Conservation (phyloP, 2,113 vertebrate genomes). For the Cinclus mexicanus region DNA sequence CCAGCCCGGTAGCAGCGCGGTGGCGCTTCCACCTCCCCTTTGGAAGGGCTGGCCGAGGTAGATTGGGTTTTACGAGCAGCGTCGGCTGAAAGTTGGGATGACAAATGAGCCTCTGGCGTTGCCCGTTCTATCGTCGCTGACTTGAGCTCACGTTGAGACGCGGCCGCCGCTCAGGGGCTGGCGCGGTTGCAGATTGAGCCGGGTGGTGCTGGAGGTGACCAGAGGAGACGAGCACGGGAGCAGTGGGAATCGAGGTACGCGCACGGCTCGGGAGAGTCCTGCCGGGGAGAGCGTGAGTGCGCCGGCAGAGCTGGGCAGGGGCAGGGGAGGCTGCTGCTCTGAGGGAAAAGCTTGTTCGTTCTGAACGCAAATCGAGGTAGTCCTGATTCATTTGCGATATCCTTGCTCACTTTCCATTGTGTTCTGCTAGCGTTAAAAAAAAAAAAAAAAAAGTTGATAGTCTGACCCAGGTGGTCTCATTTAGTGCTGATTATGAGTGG, state of each 20-base stretch:
- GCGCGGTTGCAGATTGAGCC: background rate
- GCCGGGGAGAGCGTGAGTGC: background rate
- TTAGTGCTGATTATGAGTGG: background rate
- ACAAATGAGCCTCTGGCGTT: background rate
- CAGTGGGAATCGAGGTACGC: fast-evolving
- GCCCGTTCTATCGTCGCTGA: background rate
- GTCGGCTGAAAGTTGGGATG: background rate
- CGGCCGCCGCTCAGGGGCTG: background rate
- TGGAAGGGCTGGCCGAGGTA: fast-evolving
- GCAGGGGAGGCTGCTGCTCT: background rate
- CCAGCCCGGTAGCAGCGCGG: background rate
- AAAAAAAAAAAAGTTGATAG: background rate
- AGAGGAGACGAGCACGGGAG: fast-evolving
- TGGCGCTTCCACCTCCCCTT: fast-evolving
- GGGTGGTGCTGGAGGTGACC: background rate
- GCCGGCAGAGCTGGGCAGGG: background rate
- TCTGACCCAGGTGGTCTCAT: background rate
- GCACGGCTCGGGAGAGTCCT: fast-evolving
- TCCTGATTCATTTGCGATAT: background rate
- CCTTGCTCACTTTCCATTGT: background rate
- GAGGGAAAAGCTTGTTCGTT: background rate
- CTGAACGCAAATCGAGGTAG: fast-evolving
- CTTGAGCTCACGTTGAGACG: background rate
- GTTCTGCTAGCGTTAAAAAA: background rate
- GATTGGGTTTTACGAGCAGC: fast-evolving